phyloP scores from a whole-genome alignment of 2,113 vertebrate genomes.

The Clarias gariepinus region DNA sequence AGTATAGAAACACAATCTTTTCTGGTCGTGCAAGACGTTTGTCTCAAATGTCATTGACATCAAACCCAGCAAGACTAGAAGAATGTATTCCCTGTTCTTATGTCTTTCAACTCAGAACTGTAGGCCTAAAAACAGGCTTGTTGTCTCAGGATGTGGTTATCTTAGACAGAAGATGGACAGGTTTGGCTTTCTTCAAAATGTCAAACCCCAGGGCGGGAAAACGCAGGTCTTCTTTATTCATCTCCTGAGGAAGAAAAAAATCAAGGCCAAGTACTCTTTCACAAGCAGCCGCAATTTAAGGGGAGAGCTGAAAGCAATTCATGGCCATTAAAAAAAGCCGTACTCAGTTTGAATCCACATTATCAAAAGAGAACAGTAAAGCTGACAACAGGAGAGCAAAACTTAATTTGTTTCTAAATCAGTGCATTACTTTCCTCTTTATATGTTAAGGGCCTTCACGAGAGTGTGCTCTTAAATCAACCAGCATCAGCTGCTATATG shows the following conservation, averaged over 20 bases:
- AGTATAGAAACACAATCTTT: slow-evolving; percentile 19
- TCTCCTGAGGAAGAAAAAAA: slow-evolving; percentile 41
- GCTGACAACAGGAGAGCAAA: slow-evolving; percentile 22
- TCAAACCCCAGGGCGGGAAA: slow-evolving; percentile 30
- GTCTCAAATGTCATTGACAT: slow-evolving; percentile 21
- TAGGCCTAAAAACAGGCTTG: slow-evolving; percentile 1
- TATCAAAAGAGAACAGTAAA: slow-evolving; percentile 35
- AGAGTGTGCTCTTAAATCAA: slow-evolving; percentile 17
- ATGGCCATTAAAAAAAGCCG: slow-evolving; percentile 45
- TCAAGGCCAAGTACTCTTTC: slow-evolving; percentile 58
- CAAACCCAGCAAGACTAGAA: neutral
- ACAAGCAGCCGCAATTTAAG: slow-evolving; percentile 50
- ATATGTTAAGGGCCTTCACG: slow-evolving; percentile 20
- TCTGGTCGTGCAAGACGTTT: slow-evolving; percentile 15
- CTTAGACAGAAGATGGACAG: neutral
- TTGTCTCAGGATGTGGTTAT: slow-evolving; percentile 9
- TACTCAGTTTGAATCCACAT: slow-evolving; percentile 23
- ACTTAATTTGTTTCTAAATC: slow-evolving; percentile 45
- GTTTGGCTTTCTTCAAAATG: slow-evolving; percentile 28
- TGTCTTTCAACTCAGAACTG: neutral
- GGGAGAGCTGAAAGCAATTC: slow-evolving; percentile 51
- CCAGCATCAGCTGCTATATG: neutral
- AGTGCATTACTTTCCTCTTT: slow-evolving; percentile 20
- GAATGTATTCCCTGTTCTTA: neutral
- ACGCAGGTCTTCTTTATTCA: slow-evolving; percentile 3